Evolutionary conservation across 2,797 vertebrate genomes (phyloP), one percentile per base, ranked within the genome.

Genomic region (Melanotaenia pygmaea): DNA sequence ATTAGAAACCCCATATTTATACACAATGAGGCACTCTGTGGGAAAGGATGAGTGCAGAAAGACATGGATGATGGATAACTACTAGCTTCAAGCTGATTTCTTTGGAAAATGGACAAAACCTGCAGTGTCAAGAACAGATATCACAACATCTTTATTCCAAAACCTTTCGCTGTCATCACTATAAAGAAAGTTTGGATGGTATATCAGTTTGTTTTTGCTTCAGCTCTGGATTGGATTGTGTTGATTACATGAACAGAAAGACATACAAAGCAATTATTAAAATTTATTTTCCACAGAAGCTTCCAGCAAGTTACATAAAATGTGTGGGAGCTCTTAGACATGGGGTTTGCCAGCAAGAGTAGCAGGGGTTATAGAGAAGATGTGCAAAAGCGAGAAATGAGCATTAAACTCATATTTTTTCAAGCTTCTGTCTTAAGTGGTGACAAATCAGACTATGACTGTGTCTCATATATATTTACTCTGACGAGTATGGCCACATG

Each of bases 1-100:
- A 71, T 64, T 50, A 34, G 65, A 80, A 10, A n/a, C 37, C 66
- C n/a, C 47, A 64, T 74, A 34, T 75, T 79, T 45, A 68, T 53
- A 72, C 56, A 81, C 32, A 65, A 13, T 67, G 60, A 76, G 54
- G 40, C 13, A 7, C 47, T 76, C 62, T 67, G 74, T 32, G 45
- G 61, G 37, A 76, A 73, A 2, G 61, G 24, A 72, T n/a, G 45
- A 65, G 7, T 54, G 26, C 26, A 69, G 57, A 72, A 76, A 83
- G 3, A 73, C 57, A 74, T 43, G 22, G 30, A 76, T 70, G 59
- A 74, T 87, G 72, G 71, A 73, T 76, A 67, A 72, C 59, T 67
- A 64, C 67, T 61, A 70, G 59, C 53, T 47, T 43, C 66, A 66
- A 38, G 61, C 47, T 37, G 4, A 59, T 51, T 14, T 40, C 18